These are phyloP conservation scores for Turdus rufiventris DNA, from an alignment of 2,113 vertebrate genomes.

Conservation along the genomic window DNA sequence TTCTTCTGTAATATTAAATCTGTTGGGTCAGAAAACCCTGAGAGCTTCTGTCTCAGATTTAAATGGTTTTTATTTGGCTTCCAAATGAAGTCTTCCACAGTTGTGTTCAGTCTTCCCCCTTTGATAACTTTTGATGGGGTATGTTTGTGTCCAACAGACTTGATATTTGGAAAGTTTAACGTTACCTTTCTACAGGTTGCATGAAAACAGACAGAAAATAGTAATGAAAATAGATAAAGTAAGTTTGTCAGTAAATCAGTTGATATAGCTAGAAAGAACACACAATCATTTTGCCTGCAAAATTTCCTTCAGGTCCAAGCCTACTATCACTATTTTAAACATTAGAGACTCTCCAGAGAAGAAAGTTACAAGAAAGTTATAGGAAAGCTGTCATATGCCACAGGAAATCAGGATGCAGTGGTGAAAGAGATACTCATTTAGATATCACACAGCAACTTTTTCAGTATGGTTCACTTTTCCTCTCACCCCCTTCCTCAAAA, in stretches of 20 bases:
- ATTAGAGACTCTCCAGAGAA: not conserved
- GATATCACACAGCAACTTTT: not conserved
- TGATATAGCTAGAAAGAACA: not conserved
- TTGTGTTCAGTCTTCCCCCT: not conserved
- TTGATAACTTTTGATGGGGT: not conserved
- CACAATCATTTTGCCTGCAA: not conserved
- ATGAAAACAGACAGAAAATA: not conserved
- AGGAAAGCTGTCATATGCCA: not conserved
- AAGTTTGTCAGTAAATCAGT: not conserved
- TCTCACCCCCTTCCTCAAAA: too few relatives aligned
- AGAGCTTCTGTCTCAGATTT: not conserved
- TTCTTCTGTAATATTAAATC: not conserved
- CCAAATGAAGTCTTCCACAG: not conserved
- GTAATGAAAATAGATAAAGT: not conserved
- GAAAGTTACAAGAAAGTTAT: not conserved
- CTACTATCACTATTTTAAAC: not conserved
- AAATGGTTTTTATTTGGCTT: not conserved
- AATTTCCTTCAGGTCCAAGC: not conserved
- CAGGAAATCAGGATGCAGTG: not conserved
- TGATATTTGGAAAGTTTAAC: not conserved
- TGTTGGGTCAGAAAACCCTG: not conserved
- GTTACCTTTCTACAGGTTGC: not conserved
- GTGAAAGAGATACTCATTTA: not conserved
- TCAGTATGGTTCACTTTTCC: not conserved
- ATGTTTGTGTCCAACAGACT: not conserved